These are phyloP conservation scores for Malurus melanocephalus DNA, from an alignment of 2,113 vertebrate genomes.

Conservation along the genomic window DNA sequence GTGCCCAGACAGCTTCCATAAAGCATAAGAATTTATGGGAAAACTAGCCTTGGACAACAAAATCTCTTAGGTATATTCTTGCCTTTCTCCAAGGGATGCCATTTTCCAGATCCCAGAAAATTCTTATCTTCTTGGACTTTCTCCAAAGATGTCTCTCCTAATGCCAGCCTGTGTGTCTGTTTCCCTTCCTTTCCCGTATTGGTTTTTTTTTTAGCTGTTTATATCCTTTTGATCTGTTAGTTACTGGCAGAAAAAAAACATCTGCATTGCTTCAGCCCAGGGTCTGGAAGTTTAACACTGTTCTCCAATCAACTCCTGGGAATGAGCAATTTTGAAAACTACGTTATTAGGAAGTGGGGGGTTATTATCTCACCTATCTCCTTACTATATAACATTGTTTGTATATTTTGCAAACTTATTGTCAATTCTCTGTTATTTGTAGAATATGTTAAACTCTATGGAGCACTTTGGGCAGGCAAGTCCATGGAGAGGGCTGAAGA, in stretches of 20 bases:
- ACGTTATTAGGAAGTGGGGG: neutral
- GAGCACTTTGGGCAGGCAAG: neutral
- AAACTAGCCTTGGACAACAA: neutral
- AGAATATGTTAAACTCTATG: neutral
- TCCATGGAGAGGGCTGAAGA: neutral
- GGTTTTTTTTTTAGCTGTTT: neutral
- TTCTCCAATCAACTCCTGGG: neutral
- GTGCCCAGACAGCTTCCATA: neutral
- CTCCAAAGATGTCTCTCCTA: neutral
- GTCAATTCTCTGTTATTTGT: neutral
- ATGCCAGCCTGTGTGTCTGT: neutral
- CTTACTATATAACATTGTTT: neutral
- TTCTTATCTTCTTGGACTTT: neutral
- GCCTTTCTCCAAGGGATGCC: neutral
- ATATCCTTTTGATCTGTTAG: conserved; percentile 24
- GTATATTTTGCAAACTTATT: neutral
- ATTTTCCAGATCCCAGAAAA: neutral
- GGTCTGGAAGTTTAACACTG: neutral
- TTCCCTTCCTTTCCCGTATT: neutral
- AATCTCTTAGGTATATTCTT: neutral
- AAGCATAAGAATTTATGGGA: conserved; percentile 21
- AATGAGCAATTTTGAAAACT: neutral
- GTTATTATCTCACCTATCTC: neutral
- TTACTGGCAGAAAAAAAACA: neutral
- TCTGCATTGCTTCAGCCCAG: neutral